Evolutionary conservation across 2,797 vertebrate species (phyloP), one percentile per base, ranked within the genome.

Genomic region (Ibycter americanus): DNA sequence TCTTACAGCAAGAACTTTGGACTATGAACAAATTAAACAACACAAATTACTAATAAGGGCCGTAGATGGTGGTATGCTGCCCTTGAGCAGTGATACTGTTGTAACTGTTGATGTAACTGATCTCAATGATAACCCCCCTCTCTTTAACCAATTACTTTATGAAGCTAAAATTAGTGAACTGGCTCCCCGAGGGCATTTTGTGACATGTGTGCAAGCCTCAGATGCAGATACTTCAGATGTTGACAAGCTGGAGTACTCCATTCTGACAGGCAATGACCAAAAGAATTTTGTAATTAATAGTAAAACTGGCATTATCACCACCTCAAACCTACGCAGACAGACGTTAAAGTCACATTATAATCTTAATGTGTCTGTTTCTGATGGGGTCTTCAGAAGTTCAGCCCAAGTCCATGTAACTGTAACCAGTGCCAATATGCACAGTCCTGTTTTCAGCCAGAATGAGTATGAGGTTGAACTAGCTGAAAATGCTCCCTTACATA

Each of bases 381-480:
- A 99, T 82, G 99, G 99, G 1, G 99, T 99, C 16, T 99, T 99
- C 96, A 98, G 99, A 97, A 99, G 98, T 96, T 99, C 99, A 6
- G 98, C 99, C 46, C 97, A 98, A 59, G 98, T 99, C 72, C 97
- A 96, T 5, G 61, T 99, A 47, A 97, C 97, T 25, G 98, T 99
- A 68, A 98, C 98, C 27, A 98, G 99, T 51, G 99, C 99, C 83
- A 99, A 99, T 96, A 98, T 99, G 96, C 99, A 99, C 97, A 99
- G 97, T 89, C 99, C 99, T 47, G 95, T 98, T 80, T 99, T 99
- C 94, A 98, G 97, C 89, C 99, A 99, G 96, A 97, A 95, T 23
- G 99, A 99, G 18, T 99, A 99, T 67, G 99, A 99, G 68, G 99
- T 99, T 8, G 99, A 99, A 94, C 98, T 99, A 5, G 98, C 99